Base-by-base conservation (phyloP, 1,140 invertebrate genomes). In the Anastrepha obliqua region DNA sequence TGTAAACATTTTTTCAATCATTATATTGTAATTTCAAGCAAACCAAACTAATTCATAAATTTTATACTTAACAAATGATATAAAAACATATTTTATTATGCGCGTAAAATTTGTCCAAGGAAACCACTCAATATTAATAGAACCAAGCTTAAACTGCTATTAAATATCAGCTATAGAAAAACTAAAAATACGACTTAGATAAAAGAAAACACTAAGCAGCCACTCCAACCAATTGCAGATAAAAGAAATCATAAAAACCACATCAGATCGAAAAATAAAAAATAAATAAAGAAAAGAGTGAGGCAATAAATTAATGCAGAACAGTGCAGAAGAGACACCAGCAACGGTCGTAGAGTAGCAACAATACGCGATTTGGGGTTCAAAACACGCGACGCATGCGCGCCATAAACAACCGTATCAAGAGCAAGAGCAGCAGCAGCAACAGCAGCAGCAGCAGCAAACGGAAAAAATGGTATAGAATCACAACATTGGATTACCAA, bases 251-350 rank as follows among this genome's bases (percentile, higher is more conserved):
- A 74, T 81, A 55, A 51, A 81, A 81, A 81, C 17, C 20, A 55
- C 20, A 81, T 17, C 47, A 85, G 87, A 58, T 67, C 67, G 78
- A 87, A 85, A 65, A 90, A 6, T 55, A 29, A 55, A 20, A 58
- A 81, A 51, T 1, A 55, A 20, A 29, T 20, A 29, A 67, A 29
- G 29, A 29, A 67, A 87, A 86, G 67, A 44, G 39, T 42, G 86
- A 87, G 65, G 74, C 47, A 87, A 44, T 90, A 91, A 91, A 90
- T 90, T 90, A 90, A 91, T 90, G 58, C 42, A 86, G 42, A 86
- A 86, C 44, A 74, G 88, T 86, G 51, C 85, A 70, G 78, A 67
- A 86, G 86, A 87, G 86, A 78, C 67, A 89, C 86, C 87, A 88
- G 88, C 87, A 90, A 89, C 78, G 7, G 60, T 6, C 60, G 44